These are phyloP conservation scores for Plebejus melissa DNA, from an alignment of 2,888 invertebrate species.

Conservation along the genomic window DNA sequence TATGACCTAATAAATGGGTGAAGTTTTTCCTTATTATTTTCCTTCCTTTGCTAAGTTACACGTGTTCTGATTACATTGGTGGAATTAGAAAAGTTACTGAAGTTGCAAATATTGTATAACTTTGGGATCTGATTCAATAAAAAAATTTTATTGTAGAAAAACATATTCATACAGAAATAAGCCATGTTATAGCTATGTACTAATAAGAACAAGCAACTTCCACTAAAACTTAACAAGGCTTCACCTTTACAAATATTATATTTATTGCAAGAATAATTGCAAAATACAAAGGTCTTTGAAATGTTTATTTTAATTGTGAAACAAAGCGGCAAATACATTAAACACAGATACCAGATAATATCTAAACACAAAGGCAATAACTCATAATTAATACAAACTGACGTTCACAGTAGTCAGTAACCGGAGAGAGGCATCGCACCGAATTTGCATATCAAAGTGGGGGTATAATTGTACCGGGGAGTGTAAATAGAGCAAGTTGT, in stretches of 20 bases:
- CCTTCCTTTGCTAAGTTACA: not conserved
- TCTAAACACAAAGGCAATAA: slow-evolving; percentile 29
- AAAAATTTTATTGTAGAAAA: not conserved
- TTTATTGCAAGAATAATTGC: too few relatives aligned
- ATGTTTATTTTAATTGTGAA: not conserved
- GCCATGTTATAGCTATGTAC: not conserved
- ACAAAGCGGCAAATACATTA: not conserved
- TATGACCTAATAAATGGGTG: not conserved
- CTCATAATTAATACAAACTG: slow-evolving; percentile 47
- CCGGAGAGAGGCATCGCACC: slow-evolving; percentile 62
- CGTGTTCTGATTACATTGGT: not conserved
- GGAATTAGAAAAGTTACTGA: not conserved
- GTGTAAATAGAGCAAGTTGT: slow-evolving; percentile 75
- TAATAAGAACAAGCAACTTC: not conserved
- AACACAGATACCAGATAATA: not conserved
- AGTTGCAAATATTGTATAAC: not conserved
- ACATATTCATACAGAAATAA: not conserved
- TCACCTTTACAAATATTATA: too few relatives aligned
- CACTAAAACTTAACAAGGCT: not conserved
- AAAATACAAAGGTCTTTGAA: too few relatives aligned
- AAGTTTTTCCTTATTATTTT: not conserved
- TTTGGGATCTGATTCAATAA: too few relatives aligned
- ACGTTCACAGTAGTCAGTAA: slow-evolving; percentile 48
- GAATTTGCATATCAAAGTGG: slow-evolving; percentile 77
- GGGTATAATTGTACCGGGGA: slow-evolving; percentile 71